Base-by-base conservation (phyloP, 2,113 vertebrate species). In the Bubo blakistoni region DNA sequence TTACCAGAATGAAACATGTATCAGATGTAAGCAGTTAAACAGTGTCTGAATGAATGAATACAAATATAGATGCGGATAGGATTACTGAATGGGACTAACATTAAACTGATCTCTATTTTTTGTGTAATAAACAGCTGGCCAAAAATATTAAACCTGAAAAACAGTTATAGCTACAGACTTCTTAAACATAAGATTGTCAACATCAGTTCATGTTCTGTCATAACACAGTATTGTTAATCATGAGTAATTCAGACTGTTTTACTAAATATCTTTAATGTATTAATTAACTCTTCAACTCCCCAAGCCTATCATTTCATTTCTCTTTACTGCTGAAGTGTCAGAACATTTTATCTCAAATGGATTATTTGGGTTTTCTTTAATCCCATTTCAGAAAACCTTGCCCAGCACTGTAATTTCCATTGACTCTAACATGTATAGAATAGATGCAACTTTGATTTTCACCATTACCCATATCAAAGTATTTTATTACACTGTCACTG, bases 291-390 rank as follows among this genome's bases (percentile, higher is more conserved):
- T 88, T 97, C 74, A 91, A 34, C 38, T 61, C 46, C 89, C 80
- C 13, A 65, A 94, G 87, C 77, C 88, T 88, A 63, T 34, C 21
- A 42, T 95, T 97, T 95, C 72, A 82, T 96, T 94, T 90, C 90
- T 95, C 65, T 96, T 92, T 36, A 14, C 38, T 79, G 78, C 69
- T 81, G 72, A 81, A 92, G 92, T 59, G 82, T 92, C 92, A 79
- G 94, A 59, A 78, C 92, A 85, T 94, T 97, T 97, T 91, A 95
- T 96, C 96, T 97, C 90, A 84, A 94, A 96, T 57, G 95, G 97
- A 96, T 97, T 94, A 94, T 94, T 96, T 85, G 88, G 85, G 87
- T 86, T 96, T 93, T 62, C 95, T 97, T 96, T 98, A 97, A 97
- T 98, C 97, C 88, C 90, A 79, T 97, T 96, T 95, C 90, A 94